These are phyloP conservation scores for Cephonodes hylas DNA, from an alignment of 2,888 invertebrate genomes.

Conservation along the genomic window DNA sequence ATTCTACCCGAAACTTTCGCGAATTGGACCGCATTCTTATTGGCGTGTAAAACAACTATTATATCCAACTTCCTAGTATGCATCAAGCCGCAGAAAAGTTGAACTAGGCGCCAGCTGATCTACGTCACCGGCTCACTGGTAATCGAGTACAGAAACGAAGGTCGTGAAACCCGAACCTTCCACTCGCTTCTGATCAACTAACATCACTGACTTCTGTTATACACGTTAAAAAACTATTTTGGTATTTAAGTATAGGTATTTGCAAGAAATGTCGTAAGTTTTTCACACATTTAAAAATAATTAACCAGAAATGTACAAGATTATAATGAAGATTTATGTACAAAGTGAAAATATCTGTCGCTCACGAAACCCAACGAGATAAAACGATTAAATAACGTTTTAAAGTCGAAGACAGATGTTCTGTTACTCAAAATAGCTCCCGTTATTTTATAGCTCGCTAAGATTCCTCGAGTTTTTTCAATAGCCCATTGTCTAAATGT, in stretches of 20 bases:
- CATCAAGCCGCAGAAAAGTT: slow-evolving; percentile 53
- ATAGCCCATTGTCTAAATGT: slow-evolving; percentile 57
- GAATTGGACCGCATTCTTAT: slow-evolving; percentile 30
- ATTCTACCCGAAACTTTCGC: slow-evolving; percentile 14
- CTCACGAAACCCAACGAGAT: neutral
- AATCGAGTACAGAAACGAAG: slow-evolving; percentile 74
- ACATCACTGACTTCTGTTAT: slow-evolving; percentile 16
- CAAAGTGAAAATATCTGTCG: neutral
- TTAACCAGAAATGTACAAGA: neutral
- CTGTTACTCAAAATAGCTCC: slow-evolving; percentile 30
- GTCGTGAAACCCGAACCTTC: slow-evolving; percentile 73
- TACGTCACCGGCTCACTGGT: slow-evolving; percentile 69
- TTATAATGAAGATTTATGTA: neutral
- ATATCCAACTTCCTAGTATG: slow-evolving; percentile 45
- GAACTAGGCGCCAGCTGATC: slow-evolving; percentile 63
- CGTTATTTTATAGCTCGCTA: slow-evolving; percentile 41
- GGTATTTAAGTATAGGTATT: neutral
- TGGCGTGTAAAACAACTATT: slow-evolving; percentile 18
- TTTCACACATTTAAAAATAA: neutral
- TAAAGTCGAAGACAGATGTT: slow-evolving; percentile 19
- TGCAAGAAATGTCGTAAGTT: too few species aligned
- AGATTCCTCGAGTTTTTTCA: slow-evolving; percentile 56
- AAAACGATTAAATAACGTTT: slow-evolving; percentile 5
- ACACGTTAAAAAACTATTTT: neutral
- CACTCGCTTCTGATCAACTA: slow-evolving; percentile 63